phyloP scores from a whole-genome alignment of 2,797 vertebrate species.

The Stomatorhinus walkeri region DNA sequence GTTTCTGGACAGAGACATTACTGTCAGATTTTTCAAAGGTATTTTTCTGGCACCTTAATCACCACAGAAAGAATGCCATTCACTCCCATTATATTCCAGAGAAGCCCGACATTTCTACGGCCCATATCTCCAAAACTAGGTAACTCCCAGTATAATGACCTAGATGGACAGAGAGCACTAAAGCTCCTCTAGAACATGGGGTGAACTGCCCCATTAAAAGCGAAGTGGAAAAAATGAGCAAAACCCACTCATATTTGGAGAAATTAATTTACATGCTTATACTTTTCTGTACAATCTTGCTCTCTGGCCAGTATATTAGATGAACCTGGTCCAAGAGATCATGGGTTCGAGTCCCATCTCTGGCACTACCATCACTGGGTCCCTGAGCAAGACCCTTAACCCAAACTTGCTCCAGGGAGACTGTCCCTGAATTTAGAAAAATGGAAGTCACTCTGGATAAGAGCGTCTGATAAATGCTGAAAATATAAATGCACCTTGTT shows the following conservation, averaged over 20 bases:
- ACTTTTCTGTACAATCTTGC: background rate
- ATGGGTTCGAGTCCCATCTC: too few relatives aligned
- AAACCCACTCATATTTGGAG: slow-evolving; percentile 74
- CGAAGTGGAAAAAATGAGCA: slow-evolving; percentile 73
- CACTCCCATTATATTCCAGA: too few relatives aligned
- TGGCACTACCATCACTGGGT: too few relatives aligned
- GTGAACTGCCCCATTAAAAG: slow-evolving; percentile 51
- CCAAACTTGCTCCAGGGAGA: too few relatives aligned
- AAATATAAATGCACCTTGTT: background rate
- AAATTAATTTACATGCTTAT: slow-evolving; percentile 43
- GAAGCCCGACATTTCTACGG: background rate
- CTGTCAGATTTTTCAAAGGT: too few relatives aligned
- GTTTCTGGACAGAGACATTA: too few relatives aligned
- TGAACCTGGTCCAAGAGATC: background rate
- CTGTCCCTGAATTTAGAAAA: too few relatives aligned
- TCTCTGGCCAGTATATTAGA: background rate
- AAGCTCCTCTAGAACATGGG: background rate
- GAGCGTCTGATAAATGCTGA: background rate
- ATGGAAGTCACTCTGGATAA: too few relatives aligned
- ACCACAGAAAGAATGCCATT: too few relatives aligned
- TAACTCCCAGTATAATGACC: background rate
- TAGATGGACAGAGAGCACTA: background rate
- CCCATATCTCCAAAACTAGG: background rate
- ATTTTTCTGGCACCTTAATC: too few relatives aligned
- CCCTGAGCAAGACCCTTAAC: too few relatives aligned